Evolutionary conservation across 2,113 vertebrate genomes (phyloP).

Genomic region (Pachycephala philippinensis): DNA sequence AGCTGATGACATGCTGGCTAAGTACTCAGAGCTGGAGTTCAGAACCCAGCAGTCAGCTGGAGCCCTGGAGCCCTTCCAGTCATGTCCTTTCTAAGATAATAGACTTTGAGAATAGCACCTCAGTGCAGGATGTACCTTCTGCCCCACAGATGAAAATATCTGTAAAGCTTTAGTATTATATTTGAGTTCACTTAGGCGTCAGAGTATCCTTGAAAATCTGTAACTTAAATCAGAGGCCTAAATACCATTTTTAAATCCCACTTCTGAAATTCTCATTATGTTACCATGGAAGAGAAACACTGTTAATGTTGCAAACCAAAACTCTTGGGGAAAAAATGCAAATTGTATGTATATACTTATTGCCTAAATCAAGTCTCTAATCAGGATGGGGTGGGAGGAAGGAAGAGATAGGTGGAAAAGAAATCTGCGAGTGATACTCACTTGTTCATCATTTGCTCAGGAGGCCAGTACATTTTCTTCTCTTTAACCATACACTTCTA

Average conservation of each 20-base stretch:
- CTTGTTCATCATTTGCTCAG: neutral
- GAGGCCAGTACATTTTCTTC: neutral
- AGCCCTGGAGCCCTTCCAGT: neutral
- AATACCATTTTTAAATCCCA: neutral
- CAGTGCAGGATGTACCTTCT: neutral
- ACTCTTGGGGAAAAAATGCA: neutral
- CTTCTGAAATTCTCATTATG: neutral
- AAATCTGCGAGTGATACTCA: neutral
- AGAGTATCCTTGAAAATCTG: neutral
- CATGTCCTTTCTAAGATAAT: rapidly evolving
- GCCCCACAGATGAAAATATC: neutral
- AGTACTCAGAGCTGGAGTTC: neutral
- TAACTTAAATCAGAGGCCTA: neutral
- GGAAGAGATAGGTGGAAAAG: neutral
- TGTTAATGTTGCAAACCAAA: neutral
- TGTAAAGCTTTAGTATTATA: neutral
- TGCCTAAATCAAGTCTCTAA: neutral
- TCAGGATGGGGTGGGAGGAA: neutral
- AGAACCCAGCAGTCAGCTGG: neutral
- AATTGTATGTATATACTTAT: neutral
- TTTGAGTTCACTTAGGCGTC: neutral
- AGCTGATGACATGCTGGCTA: neutral
- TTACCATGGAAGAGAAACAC: neutral
- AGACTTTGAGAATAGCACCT: neutral
- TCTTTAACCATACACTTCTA: neutral